phyloP scores from a whole-genome alignment of 1,140 invertebrate species.

The Phymastichus coffea region DNA sequence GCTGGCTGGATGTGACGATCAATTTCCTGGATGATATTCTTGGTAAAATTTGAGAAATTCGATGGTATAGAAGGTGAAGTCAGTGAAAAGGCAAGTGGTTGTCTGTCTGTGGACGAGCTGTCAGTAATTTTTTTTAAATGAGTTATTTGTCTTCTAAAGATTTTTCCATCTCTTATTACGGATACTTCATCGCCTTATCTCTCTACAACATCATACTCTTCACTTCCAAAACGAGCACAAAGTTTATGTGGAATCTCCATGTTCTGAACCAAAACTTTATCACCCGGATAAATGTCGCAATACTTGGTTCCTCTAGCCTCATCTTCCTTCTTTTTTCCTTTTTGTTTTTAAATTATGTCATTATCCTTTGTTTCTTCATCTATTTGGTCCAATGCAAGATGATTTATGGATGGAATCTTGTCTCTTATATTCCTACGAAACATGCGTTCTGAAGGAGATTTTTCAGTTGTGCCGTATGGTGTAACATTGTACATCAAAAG shows the following conservation, averaged over 20 bases:
- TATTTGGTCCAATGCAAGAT: not conserved
- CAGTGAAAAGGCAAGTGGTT: too few relatives aligned
- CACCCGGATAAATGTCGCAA: not conserved
- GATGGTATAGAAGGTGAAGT: too few relatives aligned
- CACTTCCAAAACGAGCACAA: too few relatives aligned
- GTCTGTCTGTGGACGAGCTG: too few relatives aligned
- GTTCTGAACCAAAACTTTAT: slow-evolving; percentile 7
- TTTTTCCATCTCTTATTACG: too few relatives aligned
- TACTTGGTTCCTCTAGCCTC: not conserved
- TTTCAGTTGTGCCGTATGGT: slow-evolving; percentile 36
- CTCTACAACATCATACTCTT: too few relatives aligned
- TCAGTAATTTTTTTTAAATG: too few relatives aligned
- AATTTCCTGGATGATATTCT: too few relatives aligned
- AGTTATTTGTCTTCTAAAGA: too few relatives aligned
- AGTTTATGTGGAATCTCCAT: not conserved
- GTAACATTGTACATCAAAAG: slow-evolving; percentile 39
- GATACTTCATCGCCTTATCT: too few relatives aligned
- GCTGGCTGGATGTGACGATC: too few relatives aligned
- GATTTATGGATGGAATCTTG: slow-evolving; percentile 31
- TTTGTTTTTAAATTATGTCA: slow-evolving; percentile 23
- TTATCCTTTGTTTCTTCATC: slow-evolving; percentile 21
- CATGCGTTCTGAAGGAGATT: slow-evolving; percentile 44
- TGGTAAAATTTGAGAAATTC: too few relatives aligned
- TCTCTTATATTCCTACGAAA: slow-evolving; percentile 37
- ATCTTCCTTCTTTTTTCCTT: slow-evolving; percentile 19